A percentile compares a stretch with the other conserved stretches of the same genome.
These are phyloP conservation scores for Cyanistes caeruleus DNA, from an alignment of 2,113 vertebrate species.

Conservation along the genomic window DNA sequence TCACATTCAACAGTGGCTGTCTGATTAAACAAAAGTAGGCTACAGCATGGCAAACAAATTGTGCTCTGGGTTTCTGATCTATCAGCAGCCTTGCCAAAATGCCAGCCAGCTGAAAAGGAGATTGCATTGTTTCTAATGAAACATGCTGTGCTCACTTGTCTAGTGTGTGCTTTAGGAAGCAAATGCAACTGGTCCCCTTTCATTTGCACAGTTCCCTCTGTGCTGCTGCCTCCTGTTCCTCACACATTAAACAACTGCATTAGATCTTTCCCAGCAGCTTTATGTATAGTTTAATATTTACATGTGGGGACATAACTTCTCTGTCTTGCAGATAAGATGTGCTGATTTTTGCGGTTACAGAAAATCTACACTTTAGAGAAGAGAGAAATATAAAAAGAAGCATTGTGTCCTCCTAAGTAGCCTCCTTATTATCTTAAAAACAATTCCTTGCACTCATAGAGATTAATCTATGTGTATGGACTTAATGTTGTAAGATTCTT, in stretches of 20 bases:
- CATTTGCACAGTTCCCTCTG: background rate
- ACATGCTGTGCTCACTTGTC: slow-evolving; percentile 54
- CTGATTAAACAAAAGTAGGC: slow-evolving; percentile 55
- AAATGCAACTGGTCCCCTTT: slow-evolving; percentile 22
- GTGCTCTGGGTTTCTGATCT: slow-evolving; percentile 44
- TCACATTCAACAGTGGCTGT: slow-evolving; percentile 35
- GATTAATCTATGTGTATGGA: background rate
- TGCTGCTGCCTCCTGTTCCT: background rate
- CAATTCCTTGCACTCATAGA: background rate
- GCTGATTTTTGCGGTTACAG: background rate
- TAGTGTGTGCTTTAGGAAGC: slow-evolving; percentile 18
- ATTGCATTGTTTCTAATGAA: slow-evolving; percentile 64
- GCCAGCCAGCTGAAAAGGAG: slow-evolving; percentile 63
- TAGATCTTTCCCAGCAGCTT: background rate
- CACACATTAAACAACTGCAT: background rate
- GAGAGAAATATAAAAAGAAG: background rate
- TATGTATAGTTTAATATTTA: background rate
- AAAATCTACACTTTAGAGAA: background rate
- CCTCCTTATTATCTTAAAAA: background rate
- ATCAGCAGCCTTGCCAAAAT: slow-evolving; percentile 51
- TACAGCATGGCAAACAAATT: slow-evolving; percentile 49
- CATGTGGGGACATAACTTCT: background rate
- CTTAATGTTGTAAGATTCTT: background rate
- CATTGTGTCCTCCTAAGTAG: background rate
- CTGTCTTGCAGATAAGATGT: background rate